Evolutionary conservation across 2,797 vertebrate species (phyloP), one percentile per base, ranked within the genome.

Genomic region (Merluccius polli): DNA sequence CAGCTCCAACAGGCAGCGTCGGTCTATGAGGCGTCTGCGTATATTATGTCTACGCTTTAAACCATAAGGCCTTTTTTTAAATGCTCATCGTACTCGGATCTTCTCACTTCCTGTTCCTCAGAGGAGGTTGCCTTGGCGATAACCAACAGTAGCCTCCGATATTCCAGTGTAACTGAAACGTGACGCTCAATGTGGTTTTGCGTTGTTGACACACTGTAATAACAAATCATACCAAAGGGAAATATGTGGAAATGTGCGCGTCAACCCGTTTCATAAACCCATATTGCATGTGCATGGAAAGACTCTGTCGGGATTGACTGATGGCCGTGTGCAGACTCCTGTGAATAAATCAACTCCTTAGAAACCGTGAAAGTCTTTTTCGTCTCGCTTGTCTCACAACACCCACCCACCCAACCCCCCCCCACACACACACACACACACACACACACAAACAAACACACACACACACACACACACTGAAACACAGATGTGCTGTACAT

Each of bases 401-500:
- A 79, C 77, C 79, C 15, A 18, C 41, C 41, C 36, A 41, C 38
- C 10, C 41, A 16, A n/a, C n/a, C n/a, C n/a, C n/a, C n/a, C n/a
- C n/a, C n/a, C n/a, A n/a, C n/a, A n/a, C n/a, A 38, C 36, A 38
- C 36, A 38, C 36, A 6, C 36, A 38, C 36, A 16, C 41, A 74
- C 21, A 29, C 75, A 63, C 82, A 5, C 75, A 73, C 72, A 32
- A 72, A 16, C 72, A 77, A 75, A 67, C 44, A 31, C 36, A 30
- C 33, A 30, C 29, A 84, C 79, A 79, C 18, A 78, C 82, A 73
- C 74, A 67, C 52, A 87, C 81, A 74, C 75, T 73, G 78, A 83
- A 78, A 88, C 84, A 86, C 79, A 70, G 68, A 78, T 88, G 87
- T 90, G 89, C 88, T 90, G 83, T 89, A 89, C 84, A 87, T 78